phyloP scores from a whole-genome alignment of 2,797 vertebrate genomes.

The Ambastaia sidthimunki region DNA sequence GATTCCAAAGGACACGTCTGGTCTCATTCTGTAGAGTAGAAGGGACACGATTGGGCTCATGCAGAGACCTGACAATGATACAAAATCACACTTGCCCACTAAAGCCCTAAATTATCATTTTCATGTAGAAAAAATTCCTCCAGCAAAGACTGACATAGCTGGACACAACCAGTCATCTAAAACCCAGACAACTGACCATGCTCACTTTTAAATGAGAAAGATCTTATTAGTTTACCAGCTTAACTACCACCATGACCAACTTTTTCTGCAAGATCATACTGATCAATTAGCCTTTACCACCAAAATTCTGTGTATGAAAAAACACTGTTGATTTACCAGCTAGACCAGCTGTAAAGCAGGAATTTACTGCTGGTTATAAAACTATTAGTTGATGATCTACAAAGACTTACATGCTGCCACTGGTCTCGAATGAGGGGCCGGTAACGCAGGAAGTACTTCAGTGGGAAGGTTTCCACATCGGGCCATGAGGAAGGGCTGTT shows the following conservation, averaged over 20 bases:
- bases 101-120: not conserved
- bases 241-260: not conserved
- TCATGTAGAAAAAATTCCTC: not conserved
- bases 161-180: too few species aligned
- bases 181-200: not conserved
- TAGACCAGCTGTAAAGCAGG: too few species aligned
- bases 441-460: slow-evolving; percentile 97
- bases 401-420: slow-evolving; percentile 94
- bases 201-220: not conserved
- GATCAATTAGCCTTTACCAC: not conserved
- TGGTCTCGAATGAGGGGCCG: slow-evolving; percentile 93
- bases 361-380: not conserved
- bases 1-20: not conserved
- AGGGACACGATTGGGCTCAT: not conserved
- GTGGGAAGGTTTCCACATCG: slow-evolving; percentile 90
- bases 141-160: too few species aligned
- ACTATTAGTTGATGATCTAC: not conserved
- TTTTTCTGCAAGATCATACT: not conserved
- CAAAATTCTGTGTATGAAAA: not conserved
- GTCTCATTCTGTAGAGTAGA: not conserved
- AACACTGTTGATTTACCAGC: not conserved
- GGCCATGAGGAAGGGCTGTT: slow-evolving; percentile 94
- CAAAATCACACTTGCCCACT: slow-evolving; percentile 8
- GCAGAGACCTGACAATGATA: slow-evolving; percentile 30
- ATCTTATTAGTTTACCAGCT: not conserved